These are phyloP conservation scores for Capitella teleta DNA, from an alignment of 1,140 invertebrate genomes.

Conservation along the genomic window DNA sequence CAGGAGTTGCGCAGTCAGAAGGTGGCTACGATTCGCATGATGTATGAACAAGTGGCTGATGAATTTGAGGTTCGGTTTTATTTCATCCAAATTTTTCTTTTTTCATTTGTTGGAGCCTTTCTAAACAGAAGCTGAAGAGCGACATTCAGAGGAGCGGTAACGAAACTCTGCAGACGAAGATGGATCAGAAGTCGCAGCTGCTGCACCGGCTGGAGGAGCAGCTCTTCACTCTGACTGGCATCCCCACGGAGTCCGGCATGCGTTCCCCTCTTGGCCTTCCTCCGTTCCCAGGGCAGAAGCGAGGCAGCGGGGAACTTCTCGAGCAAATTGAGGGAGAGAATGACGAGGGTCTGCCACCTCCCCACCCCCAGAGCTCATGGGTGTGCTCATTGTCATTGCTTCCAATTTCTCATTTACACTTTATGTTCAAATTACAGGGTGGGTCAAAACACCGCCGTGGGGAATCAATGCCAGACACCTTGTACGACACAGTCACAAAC, in stretches of 20 bases:
- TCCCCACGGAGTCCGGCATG: constrained; percentile 15
- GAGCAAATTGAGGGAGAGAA: no score
- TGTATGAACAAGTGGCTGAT: constrained; percentile 24
- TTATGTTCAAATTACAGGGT: neutral
- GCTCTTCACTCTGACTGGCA: constrained; percentile 29
- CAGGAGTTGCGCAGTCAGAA: constrained; percentile 62
- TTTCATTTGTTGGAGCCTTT: neutral
- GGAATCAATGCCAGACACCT: constrained; percentile 11
- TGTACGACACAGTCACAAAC: no score
- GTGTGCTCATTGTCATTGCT: no score
- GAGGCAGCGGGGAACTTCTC: no score
- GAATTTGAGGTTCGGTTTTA: constrained; percentile 21
- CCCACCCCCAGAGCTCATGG: no score
- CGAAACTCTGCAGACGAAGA: constrained; percentile 39
- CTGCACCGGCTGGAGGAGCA: constrained; percentile 51
- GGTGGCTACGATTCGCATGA: constrained; percentile 59
- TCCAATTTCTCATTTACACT: no score
- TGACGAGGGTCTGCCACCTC: no score
- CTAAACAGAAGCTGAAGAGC: neutral
- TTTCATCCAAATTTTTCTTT: neutral
- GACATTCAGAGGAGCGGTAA: constrained; percentile 1
- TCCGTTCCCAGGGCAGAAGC: no score
- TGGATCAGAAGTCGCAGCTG: constrained; percentile 51
- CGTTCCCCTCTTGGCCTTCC: neutral
- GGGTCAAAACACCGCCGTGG: constrained; percentile 9